Percentiles rank a stretch among this genome's conserved stretches.
These are phyloP conservation scores for Oryzias celebensis DNA, from an alignment of 2,113 vertebrate species.

Conservation along the genomic window DNA sequence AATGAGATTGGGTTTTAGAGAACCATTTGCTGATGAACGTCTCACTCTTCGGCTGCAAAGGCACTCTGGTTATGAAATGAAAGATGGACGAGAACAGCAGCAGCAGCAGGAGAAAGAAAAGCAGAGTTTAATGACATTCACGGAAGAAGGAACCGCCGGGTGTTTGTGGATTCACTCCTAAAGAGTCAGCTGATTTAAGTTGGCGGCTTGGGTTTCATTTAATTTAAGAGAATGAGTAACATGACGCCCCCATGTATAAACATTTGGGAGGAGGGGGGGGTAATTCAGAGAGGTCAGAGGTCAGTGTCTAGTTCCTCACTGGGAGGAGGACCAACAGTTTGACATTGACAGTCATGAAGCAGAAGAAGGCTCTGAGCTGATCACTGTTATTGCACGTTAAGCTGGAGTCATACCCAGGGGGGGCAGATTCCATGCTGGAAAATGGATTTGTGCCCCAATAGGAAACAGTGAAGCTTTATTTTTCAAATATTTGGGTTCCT, in stretches of 20 bases:
- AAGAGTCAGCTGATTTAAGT: slow-evolving; percentile 10
- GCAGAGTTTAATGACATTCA: slow-evolving; percentile 16
- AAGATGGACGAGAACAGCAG: background rate
- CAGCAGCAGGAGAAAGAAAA: slow-evolving; percentile 6
- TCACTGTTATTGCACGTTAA: slow-evolving; percentile 8
- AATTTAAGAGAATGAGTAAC: slow-evolving; percentile 10
- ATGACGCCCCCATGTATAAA: slow-evolving; percentile 5
- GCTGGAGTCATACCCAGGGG: no score
- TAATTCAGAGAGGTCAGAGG: slow-evolving; percentile 33
- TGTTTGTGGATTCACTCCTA: slow-evolving; percentile 23
- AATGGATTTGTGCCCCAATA: no score
- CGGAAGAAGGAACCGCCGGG: slow-evolving; percentile 7
- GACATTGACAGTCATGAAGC: slow-evolving; percentile 62
- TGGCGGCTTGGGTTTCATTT: slow-evolving; percentile 20
- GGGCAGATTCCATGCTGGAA: no score
- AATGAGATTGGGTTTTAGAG: slow-evolving; percentile 67
- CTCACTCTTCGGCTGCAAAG: slow-evolving; percentile 31
- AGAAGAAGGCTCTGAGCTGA: slow-evolving; percentile 34
- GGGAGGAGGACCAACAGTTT: slow-evolving; percentile 39
- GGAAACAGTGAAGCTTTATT: no score
- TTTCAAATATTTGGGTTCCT: no score
- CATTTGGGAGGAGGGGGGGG: slow-evolving; percentile 13
- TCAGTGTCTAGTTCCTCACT: slow-evolving; percentile 44
- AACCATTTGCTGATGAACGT: slow-evolving; percentile 69
- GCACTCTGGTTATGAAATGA: slow-evolving; percentile 39